Base-by-base conservation (phyloP, 2,113 vertebrate species). In the Podarcis cretensis region DNA sequence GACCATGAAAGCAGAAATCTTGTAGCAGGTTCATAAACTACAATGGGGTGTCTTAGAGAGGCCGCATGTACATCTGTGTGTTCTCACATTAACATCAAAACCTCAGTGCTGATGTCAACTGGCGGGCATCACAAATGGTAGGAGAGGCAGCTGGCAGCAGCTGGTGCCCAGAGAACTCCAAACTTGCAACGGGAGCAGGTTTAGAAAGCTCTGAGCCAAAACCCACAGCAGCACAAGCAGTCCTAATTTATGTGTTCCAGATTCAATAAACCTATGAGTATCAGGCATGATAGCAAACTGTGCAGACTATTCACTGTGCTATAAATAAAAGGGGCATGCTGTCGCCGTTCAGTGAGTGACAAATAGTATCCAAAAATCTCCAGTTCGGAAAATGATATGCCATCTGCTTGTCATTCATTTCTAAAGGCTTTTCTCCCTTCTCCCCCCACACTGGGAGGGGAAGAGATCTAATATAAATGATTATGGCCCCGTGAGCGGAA, bases 351-450 rank as follows among this genome's bases (percentile, higher is more conserved):
- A 43, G 0, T 20, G 87, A 91, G 65, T 85, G 69, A 89, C 87
- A 94, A 91, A 94, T 85, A 8, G 20, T 91, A 90, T 88, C 84
- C 88, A 90, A 91, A 85, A 59, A 82, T 83, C 84, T 95, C 92
- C 84, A 92, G 30, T 3, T 65, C 48, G 71, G 88, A 93, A 92
- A 88, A 90, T 85, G 87, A 88, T 91, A 92, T 68, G 79, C 87
- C 89, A 91, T 90, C 92, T 93, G 89, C 94, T 94, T 27, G 0
- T 75, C 88, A 73, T 43, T 85, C 92, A 71, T 76, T 91, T 89
- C 59, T 69, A 90, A 91, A 84, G 69, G 2, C 66, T 76, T 86
- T 92, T 75, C 73, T 76, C 40, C 18, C 23, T 87, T 63, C 18
- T 20, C 18, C 59, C 59, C 59, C 59, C 85, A 35, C 37, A 32